Evolutionary conservation across 2,113 vertebrate genomes (phyloP).

Genomic region (Sapajus apella): DNA sequence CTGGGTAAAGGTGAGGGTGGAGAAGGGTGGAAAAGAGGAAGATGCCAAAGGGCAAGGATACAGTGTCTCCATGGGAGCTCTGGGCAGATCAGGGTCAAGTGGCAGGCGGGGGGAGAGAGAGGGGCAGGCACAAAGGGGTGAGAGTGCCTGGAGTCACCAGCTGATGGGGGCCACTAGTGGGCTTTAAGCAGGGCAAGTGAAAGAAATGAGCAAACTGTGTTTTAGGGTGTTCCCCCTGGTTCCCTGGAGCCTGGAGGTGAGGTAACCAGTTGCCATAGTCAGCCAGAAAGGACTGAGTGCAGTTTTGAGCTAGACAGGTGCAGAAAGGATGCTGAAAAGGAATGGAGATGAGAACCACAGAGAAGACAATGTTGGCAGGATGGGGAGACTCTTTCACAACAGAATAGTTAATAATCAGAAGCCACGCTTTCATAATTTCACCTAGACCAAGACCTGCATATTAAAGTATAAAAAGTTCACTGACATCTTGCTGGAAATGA

Average conservation of each 20-base stretch:
- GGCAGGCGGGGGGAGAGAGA: neutral
- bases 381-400: neutral
- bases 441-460: neutral
- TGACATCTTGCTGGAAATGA: constrained; percentile 9
- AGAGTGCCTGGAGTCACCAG: neutral
- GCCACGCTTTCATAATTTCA: neutral
- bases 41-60: neutral
- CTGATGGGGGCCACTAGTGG: neutral
- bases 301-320: neutral
- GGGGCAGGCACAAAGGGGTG: neutral
- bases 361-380: neutral
- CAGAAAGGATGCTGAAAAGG: neutral
- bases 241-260: neutral
- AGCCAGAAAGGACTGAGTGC: neutral
- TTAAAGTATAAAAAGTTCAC: neutral
- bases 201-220: neutral
- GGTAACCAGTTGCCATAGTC: neutral
- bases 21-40: neutral
- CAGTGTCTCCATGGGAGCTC: neutral
- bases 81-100: neutral
- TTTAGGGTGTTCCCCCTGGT: neutral
- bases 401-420: neutral
- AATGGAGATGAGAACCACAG: neutral
- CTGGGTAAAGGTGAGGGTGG: neutral
- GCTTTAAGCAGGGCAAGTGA: neutral